Evolutionary conservation across 2,888 invertebrate genomes (phyloP).

Genomic region (Pardosa pseudoannulata): DNA sequence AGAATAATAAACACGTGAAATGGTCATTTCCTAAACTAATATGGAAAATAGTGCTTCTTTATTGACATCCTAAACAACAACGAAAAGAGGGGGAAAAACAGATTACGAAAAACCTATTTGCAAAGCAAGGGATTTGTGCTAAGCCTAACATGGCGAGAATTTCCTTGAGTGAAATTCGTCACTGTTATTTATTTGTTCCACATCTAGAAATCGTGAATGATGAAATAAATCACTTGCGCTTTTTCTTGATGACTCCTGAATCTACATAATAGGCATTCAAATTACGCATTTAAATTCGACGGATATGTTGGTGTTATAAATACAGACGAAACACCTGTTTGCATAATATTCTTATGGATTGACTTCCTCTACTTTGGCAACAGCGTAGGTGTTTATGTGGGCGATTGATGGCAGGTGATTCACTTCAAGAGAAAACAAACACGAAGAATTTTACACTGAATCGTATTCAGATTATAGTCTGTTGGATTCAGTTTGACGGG

Average conservation of each 20-base stretch:
- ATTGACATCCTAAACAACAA: background rate
- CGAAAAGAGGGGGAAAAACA: too few species aligned
- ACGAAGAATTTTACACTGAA: background rate
- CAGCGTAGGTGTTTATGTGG: slow-evolving; percentile 17
- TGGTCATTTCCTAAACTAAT: background rate
- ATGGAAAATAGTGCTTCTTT: too few species aligned
- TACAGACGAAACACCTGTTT: slow-evolving; percentile 53
- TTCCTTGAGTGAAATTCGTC: background rate
- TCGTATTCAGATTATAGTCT: background rate
- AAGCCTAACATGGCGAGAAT: background rate
- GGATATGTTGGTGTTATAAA: slow-evolving; percentile 4
- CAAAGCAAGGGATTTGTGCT: background rate
- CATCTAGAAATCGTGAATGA: background rate
- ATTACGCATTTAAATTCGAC: slow-evolving; percentile 58
- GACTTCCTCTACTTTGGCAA: slow-evolving; percentile 15
- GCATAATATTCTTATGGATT: slow-evolving; percentile 36
- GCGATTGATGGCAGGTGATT: slow-evolving; percentile 16
- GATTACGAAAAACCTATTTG: too few species aligned
- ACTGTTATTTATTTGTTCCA: background rate
- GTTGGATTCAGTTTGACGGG: background rate
- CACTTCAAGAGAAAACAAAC: background rate
- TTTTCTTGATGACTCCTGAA: background rate
- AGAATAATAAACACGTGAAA: background rate
- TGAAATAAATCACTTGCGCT: background rate
- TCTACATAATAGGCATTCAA: slow-evolving; percentile 50